Base-by-base conservation (phyloP, 2,797 vertebrate species). In the Myoxocephalus aenaeus region DNA sequence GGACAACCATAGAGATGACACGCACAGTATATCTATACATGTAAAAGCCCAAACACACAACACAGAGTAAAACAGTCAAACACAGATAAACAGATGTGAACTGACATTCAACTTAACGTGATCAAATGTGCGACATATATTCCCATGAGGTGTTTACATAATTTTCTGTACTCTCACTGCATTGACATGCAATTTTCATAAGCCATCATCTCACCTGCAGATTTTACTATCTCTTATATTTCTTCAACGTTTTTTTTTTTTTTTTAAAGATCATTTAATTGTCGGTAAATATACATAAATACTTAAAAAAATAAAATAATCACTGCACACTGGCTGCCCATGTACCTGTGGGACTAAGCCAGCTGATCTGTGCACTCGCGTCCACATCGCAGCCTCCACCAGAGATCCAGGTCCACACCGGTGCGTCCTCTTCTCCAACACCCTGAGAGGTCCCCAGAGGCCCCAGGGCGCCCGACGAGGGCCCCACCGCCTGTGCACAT, bases 361-460 rank as follows among this genome's bases (percentile, higher is more conserved):
- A 99, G 88, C 95, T 96, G 86, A 97, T 87, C 0, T 90, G 86
- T 4, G 94, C 94, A 57, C 89, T 90, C 0, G 95, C 87, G 20
- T 97, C 96, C 6, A 99, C 95, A 0, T 96, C 91, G 4, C 98
- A 99, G 86, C 96, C 96, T 51, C 97, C 97, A 2, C 96, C 97
- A 0, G 96, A 96, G 74, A 99, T 96, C 98, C 98, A 99, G 72
- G 96, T 91, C 98, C 98, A 99, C 58, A 97, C 92, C 0, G 96
- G 96, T 2, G 82, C 87, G 0, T 96, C 94, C 70, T 95, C 96
- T 46, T 96, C 96, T 0, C 96, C 96, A 0, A 90, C 73, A 4
- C 89, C 91, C 0, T 91, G 95, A 4, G 91, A 88, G 7, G 96
- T 95, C 44, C 97, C 97, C 36, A 96, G 86, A 54, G 86, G 48